Conservation (phyloP, 2,888 invertebrate species). For the Trilocha varians region DNA sequence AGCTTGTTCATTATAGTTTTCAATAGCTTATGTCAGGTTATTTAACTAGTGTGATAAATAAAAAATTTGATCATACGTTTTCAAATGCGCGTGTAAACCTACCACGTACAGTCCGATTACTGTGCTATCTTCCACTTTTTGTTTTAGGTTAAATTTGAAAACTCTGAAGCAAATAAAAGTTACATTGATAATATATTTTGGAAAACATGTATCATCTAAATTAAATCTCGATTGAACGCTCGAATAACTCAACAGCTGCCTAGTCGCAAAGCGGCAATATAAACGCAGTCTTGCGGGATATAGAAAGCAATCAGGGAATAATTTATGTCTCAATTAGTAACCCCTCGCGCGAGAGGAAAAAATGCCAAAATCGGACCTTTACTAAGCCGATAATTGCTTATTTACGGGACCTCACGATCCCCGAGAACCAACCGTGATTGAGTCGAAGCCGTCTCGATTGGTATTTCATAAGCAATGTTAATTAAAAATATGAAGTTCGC, state of each 20-base stretch:
- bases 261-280: constrained; percentile 21
- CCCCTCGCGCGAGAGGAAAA: constrained; percentile 31
- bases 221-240: neutral
- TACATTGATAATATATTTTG: too few species aligned
- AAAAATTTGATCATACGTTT: too few species aligned
- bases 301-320: constrained; percentile 37
- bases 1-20: too few species aligned
- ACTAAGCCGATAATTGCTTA: constrained; percentile 48
- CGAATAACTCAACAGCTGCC: constrained; percentile 22
- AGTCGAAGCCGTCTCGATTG: constrained; percentile 16
- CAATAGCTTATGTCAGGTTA: too few species aligned
- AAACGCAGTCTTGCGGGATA: constrained; percentile 25
- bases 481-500: constrained; percentile 18
- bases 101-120: too few species aligned
- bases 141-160: too few species aligned
- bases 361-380: constrained; percentile 36
- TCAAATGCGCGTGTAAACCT: too few species aligned
- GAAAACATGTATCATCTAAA: too few species aligned
- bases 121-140: too few species aligned
- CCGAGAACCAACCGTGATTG: constrained; percentile 18
- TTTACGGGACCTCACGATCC: constrained; percentile 27
- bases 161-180: too few species aligned
- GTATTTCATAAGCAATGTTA: constrained; percentile 24
- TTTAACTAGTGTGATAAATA: too few species aligned
- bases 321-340: constrained; percentile 52